These are phyloP conservation scores for Astreopora myriophthalma DNA, from an alignment of 64 coral and sea anemone species.

Conservation along the genomic window DNA sequence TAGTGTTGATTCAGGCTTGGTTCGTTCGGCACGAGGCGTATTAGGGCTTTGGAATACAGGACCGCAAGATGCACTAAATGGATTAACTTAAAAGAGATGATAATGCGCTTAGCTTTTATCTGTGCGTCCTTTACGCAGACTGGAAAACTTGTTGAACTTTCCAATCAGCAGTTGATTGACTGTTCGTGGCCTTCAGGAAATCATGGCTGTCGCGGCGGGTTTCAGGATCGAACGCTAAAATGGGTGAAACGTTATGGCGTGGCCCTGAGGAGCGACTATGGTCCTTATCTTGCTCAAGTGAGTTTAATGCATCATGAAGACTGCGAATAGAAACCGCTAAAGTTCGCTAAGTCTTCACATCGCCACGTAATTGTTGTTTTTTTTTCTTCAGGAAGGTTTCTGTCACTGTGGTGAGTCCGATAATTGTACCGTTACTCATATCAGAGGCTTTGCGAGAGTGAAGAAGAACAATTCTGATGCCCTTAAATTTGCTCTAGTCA, in stretches of 20 bases:
- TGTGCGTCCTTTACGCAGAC: conserved; percentile 22
- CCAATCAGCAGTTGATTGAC: conserved; percentile 84
- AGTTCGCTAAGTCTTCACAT: too few relatives aligned
- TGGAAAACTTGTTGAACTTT: conserved; percentile 79
- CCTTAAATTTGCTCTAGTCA: conserved; percentile 71
- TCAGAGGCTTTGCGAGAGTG: conserved; percentile 74
- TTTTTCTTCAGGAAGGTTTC: conserved; percentile 69
- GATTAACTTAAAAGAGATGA: neutral
- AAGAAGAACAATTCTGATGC: conserved; percentile 72
- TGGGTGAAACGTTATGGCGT: conserved; percentile 91
- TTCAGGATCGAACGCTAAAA: conserved; percentile 81
- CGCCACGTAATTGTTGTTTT: neutral
- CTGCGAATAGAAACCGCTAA: too few relatives aligned
- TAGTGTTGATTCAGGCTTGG: too few relatives aligned
- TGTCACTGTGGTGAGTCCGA: conserved; percentile 85
- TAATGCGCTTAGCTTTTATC: neutral
- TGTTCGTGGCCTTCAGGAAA: conserved; percentile 87
- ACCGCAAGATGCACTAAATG: too few relatives aligned
- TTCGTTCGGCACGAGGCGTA: too few relatives aligned
- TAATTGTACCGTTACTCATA: conserved; percentile 69
- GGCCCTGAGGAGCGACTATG: conserved; percentile 72
- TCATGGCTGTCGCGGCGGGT: conserved; percentile 87
- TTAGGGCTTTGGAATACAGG: too few relatives aligned
- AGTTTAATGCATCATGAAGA: neutral
- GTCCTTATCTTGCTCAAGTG: conserved; percentile 89